Percentiles rank a stretch among this genome's conserved stretches.
phyloP scores from a whole-genome alignment of 2,113 vertebrate genomes.

The Helogale parvula region DNA sequence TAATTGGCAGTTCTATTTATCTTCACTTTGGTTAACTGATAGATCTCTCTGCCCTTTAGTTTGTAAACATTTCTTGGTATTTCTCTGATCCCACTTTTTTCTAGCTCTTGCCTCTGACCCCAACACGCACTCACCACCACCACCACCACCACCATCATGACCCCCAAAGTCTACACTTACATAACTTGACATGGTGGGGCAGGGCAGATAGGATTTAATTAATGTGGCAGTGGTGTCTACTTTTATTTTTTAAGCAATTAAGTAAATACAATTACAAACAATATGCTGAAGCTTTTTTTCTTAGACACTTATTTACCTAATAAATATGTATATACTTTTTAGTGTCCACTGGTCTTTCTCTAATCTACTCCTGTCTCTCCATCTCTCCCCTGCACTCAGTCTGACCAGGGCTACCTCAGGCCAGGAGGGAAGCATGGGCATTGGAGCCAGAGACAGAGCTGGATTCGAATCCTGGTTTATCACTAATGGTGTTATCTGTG shows the following conservation, averaged over 20 bases:
- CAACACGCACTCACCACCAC: no score
- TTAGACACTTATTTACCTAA: background rate
- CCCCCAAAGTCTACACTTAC: background rate
- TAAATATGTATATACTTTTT: background rate
- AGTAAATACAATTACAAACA: background rate
- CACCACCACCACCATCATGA: background rate
- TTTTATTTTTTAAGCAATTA: background rate
- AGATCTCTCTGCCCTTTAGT: background rate
- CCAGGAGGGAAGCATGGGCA: background rate
- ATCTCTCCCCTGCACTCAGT: background rate
- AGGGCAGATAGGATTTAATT: background rate
- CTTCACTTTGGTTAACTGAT: slow-evolving; percentile 24
- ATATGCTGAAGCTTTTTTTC: background rate
- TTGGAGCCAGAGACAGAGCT: background rate
- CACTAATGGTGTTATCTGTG: background rate
- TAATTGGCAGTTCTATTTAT: slow-evolving; percentile 48
- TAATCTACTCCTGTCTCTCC: background rate
- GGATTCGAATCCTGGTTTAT: background rate
- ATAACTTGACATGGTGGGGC: background rate
- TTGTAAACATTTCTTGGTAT: slow-evolving; percentile 1
- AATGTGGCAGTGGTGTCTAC: background rate
- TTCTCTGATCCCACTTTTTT: slow-evolving; percentile 26
- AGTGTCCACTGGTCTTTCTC: background rate
- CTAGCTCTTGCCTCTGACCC: background rate
- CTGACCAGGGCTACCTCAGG: background rate